These are phyloP conservation scores for Calephelis virginiensis DNA, from an alignment of 1,140 invertebrate species.

Conservation along the genomic window DNA sequence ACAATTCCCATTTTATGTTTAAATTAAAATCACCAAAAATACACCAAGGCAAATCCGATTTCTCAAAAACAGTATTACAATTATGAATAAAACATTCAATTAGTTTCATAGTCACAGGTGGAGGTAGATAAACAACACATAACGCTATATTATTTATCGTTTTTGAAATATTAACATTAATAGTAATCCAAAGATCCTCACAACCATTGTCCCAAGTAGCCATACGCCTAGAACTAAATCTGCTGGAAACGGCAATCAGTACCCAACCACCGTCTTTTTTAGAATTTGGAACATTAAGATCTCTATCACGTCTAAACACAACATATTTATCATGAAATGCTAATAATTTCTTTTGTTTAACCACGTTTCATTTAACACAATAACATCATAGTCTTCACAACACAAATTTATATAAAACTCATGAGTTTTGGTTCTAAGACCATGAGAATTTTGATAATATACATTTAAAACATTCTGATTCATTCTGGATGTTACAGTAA, in stretches of 20 bases:
- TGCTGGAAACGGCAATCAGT: conserved; percentile 34
- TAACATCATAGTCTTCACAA: conserved; percentile 26
- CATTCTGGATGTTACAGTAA: background rate
- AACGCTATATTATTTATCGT: conserved; percentile 11
- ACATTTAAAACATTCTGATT: background rate
- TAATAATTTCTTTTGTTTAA: conserved; percentile 24
- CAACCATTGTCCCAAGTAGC: conserved; percentile 28
- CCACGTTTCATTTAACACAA: conserved; percentile 35
- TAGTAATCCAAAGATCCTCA: conserved; percentile 34
- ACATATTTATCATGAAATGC: conserved; percentile 30
- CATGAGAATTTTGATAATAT: background rate
- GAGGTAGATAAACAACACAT: conserved; percentile 32
- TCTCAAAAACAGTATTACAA: conserved; percentile 7
- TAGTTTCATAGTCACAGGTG: conserved; percentile 21
- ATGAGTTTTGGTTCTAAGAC: conserved; percentile 10
- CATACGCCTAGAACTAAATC: conserved; percentile 24
- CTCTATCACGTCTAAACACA: conserved; percentile 32
- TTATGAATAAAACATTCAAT: conserved; percentile 32
- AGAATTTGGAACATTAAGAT: background rate
- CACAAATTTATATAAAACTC: conserved; percentile 19
- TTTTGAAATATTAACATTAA: conserved; percentile 16
- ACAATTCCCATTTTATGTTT: conserved; percentile 8
- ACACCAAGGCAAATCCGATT: conserved; percentile 17
- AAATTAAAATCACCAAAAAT: conserved; percentile 37
- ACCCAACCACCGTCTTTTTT: conserved; percentile 28